Evolutionary conservation across 2,113 vertebrate genomes (phyloP).

Genomic region (Tenrec ecaudatus): DNA sequence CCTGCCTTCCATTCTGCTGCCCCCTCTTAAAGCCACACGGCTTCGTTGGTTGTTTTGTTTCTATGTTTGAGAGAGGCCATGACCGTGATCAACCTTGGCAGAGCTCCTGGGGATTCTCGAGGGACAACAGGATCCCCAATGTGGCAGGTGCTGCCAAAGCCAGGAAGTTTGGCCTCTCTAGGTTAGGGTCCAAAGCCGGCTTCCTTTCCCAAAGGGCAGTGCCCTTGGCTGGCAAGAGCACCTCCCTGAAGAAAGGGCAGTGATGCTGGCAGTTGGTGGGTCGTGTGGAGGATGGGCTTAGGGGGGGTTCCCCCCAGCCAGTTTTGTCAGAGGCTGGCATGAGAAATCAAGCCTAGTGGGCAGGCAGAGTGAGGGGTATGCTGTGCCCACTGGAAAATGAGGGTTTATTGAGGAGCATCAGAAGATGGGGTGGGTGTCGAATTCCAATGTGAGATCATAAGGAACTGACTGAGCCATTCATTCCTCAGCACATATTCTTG

Average conservation of each 20-base stretch:
- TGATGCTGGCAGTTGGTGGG: not conserved
- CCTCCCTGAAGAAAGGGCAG: not conserved
- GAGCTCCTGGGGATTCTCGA: not conserved
- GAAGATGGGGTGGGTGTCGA: too few species aligned
- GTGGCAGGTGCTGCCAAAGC: not conserved
- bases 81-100: not conserved
- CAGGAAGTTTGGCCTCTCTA: not conserved
- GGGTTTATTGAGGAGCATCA: not conserved
- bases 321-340: not conserved
- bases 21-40: not conserved
- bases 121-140: not conserved
- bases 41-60: not conserved
- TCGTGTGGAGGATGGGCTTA: not conserved
- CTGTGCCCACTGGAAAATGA: too few species aligned
- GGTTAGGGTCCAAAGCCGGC: not conserved
- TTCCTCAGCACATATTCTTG: not conserved
- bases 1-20: accelerated
- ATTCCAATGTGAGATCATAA: not conserved
- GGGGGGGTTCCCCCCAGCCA: not conserved
- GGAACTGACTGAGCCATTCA: not conserved
- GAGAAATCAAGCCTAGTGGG: not conserved
- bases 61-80: not conserved
- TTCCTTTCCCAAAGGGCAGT: not conserved
- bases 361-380: not conserved
- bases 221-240: too few species aligned